These are phyloP conservation scores for Miniopterus natalensis DNA, from an alignment of 2,113 vertebrate genomes.

Conservation along the genomic window DNA sequence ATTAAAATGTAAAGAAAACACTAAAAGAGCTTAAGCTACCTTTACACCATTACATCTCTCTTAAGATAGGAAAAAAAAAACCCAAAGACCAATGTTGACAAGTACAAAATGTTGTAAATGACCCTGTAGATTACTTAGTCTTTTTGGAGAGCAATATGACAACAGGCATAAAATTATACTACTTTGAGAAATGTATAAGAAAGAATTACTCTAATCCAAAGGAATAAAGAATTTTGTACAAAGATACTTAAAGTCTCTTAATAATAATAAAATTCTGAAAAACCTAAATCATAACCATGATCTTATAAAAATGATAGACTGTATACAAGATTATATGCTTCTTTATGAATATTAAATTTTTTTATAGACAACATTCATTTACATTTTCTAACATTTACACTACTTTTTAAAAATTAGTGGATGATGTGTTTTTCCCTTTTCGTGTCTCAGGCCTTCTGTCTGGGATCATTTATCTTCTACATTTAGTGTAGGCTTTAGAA, in stretches of 20 bases:
- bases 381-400: background rate
- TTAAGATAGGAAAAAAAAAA: background rate
- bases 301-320: background rate
- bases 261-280: background rate
- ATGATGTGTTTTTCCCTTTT: background rate
- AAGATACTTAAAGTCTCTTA: background rate
- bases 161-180: background rate
- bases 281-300: background rate
- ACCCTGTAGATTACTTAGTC: background rate
- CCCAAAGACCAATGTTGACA: background rate
- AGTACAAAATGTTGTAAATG: background rate
- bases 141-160: background rate
- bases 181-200: background rate
- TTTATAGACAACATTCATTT: background rate
- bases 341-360: background rate
- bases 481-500: background rate
- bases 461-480: background rate
- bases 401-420: too few species aligned
- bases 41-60: background rate
- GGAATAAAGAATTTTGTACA: background rate
- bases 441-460: background rate
- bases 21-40: background rate
- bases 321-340: background rate
- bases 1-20: too few species aligned
- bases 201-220: background rate